Conservation (phyloP, 1,140 invertebrate species). For the Drosophila leontia region DNA sequence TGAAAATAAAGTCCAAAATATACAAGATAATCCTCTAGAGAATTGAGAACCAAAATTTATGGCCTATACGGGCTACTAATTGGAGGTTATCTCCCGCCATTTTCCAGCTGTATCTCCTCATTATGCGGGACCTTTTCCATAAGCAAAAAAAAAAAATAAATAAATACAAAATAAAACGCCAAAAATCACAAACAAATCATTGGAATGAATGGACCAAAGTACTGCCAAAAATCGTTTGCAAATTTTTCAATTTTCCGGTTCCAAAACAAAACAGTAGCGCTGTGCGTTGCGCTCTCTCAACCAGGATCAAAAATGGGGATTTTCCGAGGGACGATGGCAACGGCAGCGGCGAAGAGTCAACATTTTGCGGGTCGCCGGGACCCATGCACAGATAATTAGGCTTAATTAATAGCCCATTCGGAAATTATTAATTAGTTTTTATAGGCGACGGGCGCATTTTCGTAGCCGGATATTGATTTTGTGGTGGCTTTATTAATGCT, state of each 20-base stretch:
- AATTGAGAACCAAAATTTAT: conserved; percentile 23
- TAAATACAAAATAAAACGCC: neutral
- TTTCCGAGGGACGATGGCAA: neutral
- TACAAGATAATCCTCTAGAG: neutral
- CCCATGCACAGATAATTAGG: conserved; percentile 84
- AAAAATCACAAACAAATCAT: conserved; percentile 61
- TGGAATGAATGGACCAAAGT: conserved; percentile 13
- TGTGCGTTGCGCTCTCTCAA: neutral
- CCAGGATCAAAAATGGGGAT: conserved; percentile 15
- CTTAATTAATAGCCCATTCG: conserved; percentile 85
- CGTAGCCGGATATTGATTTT: conserved; percentile 85
- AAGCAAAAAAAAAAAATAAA: conserved; percentile 21
- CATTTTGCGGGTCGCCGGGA: conserved; percentile 74
- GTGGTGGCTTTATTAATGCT: conserved; percentile 85
- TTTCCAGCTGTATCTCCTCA: conserved; percentile 17
- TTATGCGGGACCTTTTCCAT: conserved; percentile 61
- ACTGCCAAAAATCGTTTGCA: conserved; percentile 14
- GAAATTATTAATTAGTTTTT: conserved; percentile 85
- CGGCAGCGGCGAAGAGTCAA: conserved; percentile 51
- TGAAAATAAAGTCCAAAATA: too few species aligned
- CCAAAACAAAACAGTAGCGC: conserved; percentile 31
- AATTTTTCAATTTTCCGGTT: conserved; percentile 8
- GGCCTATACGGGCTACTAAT: conserved; percentile 62
- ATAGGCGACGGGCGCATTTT: conserved; percentile 83
- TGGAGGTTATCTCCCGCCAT: conserved; percentile 22